Evolutionary conservation across 2,113 vertebrate species (phyloP).

Genomic region (Dissostichus mawsoni): DNA sequence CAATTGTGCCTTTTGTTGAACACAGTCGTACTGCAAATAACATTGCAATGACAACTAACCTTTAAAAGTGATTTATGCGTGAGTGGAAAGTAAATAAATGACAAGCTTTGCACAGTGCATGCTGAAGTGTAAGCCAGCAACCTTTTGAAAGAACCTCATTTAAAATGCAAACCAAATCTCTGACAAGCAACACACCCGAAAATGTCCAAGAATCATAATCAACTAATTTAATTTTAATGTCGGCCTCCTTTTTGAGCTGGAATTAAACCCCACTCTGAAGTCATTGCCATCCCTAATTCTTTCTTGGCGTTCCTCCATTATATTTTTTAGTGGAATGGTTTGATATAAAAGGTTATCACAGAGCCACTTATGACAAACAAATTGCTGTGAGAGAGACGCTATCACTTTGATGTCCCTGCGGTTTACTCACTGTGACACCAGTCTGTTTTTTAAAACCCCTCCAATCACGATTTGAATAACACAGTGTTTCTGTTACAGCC

Average conservation of each 20-base stretch:
- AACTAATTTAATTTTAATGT: constrained; percentile 16
- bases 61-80: constrained; percentile 9
- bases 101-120: neutral
- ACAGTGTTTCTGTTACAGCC: constrained; percentile 77
- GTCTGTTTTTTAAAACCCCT: constrained; percentile 26
- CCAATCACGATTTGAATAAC: constrained; percentile 72
- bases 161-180: constrained; percentile 1
- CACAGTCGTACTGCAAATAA: neutral
- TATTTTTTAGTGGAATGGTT: constrained; percentile 37
- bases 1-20: neutral
- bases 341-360: constrained; percentile 58
- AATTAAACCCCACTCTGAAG: constrained; percentile 28
- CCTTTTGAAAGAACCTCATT: constrained; percentile 7
- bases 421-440: constrained; percentile 3
- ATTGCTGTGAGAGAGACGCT: constrained; percentile 1
- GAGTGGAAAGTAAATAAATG: constrained; percentile 17
- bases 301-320: constrained; percentile 19
- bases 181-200: constrained; percentile 11
- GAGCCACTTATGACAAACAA: constrained; percentile 40
- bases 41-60: constrained; percentile 1
- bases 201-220: constrained; percentile 44
- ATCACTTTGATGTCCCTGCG: constrained; percentile 52
- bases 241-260: constrained; percentile 23
- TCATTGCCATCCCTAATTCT: constrained; percentile 28
- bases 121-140: neutral